Evolutionary conservation across 1,140 invertebrate species (phyloP).

Genomic region (Meloidogyne floridensis): DNA sequence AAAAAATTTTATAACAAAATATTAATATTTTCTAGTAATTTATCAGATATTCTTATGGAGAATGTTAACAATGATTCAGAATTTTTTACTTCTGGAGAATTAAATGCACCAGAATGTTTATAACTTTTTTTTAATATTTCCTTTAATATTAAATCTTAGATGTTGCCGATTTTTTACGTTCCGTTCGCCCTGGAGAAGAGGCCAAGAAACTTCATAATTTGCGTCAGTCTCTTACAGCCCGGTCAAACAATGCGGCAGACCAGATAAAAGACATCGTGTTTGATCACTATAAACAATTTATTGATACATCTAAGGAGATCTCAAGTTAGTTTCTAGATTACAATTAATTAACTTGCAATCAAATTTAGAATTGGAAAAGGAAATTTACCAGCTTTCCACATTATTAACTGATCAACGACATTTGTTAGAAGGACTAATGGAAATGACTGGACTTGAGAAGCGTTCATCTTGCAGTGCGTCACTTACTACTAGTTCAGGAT

Average conservation of each 20-base stretch:
- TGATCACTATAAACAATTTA: slow-evolving; percentile 65
- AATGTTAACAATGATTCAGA: background rate
- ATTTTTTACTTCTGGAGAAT: slow-evolving; percentile 34
- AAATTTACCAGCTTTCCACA: slow-evolving; percentile 97
- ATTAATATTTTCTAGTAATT: too few relatives aligned
- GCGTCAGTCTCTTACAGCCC: slow-evolving; percentile 49
- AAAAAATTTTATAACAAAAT: too few relatives aligned
- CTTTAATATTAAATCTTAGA: slow-evolving; percentile 39
- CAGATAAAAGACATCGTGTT: slow-evolving; percentile 63
- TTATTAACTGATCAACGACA: slow-evolving; percentile 89
- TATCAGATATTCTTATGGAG: background rate
- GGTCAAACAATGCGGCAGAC: slow-evolving; percentile 51
- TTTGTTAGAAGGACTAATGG: slow-evolving; percentile 78
- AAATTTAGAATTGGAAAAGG: slow-evolving; percentile 82
- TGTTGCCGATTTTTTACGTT: slow-evolving; percentile 47
- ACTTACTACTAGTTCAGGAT: slow-evolving; percentile 66
- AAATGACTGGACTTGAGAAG: slow-evolving; percentile 68
- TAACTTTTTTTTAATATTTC: background rate
- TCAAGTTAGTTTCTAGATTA: slow-evolving; percentile 46
- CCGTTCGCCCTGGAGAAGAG: slow-evolving; percentile 55
- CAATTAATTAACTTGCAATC: too few relatives aligned
- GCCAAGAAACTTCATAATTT: slow-evolving; percentile 47
- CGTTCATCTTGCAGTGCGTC: slow-evolving; percentile 70
- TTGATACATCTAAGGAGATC: slow-evolving; percentile 63
- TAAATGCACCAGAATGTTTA: slow-evolving; percentile 53